Evolutionary conservation across 64 coral and sea anemone species (phyloP), one percentile per base, ranked within the genome.

Genomic region (Anthopleura sola): DNA sequence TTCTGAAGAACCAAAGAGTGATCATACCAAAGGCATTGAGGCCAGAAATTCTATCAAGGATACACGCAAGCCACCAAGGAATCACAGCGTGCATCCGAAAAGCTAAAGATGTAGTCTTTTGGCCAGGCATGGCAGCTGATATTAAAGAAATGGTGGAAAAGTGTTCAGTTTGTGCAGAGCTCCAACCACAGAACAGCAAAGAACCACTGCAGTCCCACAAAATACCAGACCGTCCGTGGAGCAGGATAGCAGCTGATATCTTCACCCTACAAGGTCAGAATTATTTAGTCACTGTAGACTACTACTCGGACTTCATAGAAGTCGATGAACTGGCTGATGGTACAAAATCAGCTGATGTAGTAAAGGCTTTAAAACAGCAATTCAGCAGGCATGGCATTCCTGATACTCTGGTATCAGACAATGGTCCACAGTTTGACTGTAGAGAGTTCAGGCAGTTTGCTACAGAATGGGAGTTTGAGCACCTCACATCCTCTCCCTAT

Each of bases 11-110:
- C 68, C 91, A 89, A 71, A 46, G 83, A 89, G 87, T 84, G 84
- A 90, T 90, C 28, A 83, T 87, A 6, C 92, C 78, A 17, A 94
- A 90, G 81, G 85, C 80, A 46, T 24, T 85, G 84, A 90, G 84
- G n/a, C 39, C 85, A 24, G 88, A 94, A 83, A 85, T 91, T 20
- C 62, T 94, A 12, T 84, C 81, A 46, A 90, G 79, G 49, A 68
- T 90, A 28, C 93, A 94, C 66, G 84, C 84, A 50, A 94, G 85
- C 68, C 93, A 94, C 56, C 88, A 91, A 87, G 80, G 93, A 49
- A 87, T 87, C 49, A 75, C 64, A 2, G 80, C 87, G 78, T 71
- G 83, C 34, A 55, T 86, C 23, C 2, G 87, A 50, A 92, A 92
- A 82, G 87, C 87, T 47, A 94, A 54, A 76, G 78, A 87, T 21